phyloP scores from a whole-genome alignment of 2,888 invertebrate species.

The Tiliacea aurago region DNA sequence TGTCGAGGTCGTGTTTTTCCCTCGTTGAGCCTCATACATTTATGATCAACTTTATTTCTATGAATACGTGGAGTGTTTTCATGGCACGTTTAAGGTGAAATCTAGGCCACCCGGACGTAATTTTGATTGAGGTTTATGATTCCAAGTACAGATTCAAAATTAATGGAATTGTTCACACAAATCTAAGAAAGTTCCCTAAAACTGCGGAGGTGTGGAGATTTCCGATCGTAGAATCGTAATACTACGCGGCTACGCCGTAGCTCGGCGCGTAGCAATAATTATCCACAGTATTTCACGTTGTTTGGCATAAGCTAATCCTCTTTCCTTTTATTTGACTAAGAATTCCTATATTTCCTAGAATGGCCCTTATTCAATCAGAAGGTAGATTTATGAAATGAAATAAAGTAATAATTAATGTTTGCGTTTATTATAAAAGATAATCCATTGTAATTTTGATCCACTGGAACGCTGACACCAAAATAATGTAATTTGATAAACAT shows the following conservation, averaged over 20 bases:
- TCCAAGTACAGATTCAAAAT: background rate
- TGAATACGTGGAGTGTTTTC: slow-evolving; percentile 16
- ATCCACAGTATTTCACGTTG: background rate
- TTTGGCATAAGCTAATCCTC: too few relatives aligned
- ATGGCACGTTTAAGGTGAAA: slow-evolving; percentile 4
- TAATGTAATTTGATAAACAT: slow-evolving; percentile 40
- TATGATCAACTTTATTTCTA: slow-evolving; percentile 36
- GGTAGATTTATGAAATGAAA: background rate
- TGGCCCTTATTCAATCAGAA: background rate
- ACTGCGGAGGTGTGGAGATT: background rate
- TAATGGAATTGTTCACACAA: background rate
- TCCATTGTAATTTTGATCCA: background rate
- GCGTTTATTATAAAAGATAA: slow-evolving; percentile 1
- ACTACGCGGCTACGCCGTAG: slow-evolving; percentile 14
- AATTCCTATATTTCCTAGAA: background rate
- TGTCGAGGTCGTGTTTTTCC: slow-evolving; percentile 22
- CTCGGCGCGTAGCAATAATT: background rate
- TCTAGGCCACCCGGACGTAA: background rate
- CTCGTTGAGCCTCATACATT: slow-evolving; percentile 25
- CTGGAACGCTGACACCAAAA: slow-evolving; percentile 19
- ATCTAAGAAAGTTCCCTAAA: background rate
- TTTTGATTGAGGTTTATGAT: background rate
- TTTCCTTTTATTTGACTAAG: background rate
- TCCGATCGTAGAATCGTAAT: background rate
- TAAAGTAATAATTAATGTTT: background rate